A percentile compares a stretch with the other conserved stretches of the same genome.
These are phyloP conservation scores for Orthosia gracilis DNA, from an alignment of 2,888 invertebrate genomes.

Conservation along the genomic window DNA sequence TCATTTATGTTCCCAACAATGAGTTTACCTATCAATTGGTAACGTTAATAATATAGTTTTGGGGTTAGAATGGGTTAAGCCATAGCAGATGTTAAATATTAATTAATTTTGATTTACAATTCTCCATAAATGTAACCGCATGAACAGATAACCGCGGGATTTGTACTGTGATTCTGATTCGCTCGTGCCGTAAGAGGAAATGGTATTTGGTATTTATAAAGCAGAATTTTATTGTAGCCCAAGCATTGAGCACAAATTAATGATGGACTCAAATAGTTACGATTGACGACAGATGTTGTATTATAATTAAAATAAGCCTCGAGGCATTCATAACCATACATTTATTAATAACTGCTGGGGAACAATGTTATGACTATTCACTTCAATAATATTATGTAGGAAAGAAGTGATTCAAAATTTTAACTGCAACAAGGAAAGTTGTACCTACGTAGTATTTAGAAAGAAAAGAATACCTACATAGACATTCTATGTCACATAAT, in stretches of 20 bases:
- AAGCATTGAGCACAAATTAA: too few species aligned
- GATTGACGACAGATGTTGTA: background rate
- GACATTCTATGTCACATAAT: conserved; percentile 63
- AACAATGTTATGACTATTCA: background rate
- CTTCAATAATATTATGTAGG: background rate
- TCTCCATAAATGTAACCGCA: too few species aligned
- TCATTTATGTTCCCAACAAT: too few species aligned
- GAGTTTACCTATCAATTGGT: too few species aligned
- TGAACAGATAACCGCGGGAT: too few species aligned
- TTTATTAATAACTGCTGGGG: background rate
- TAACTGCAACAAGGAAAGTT: conserved; percentile 32
- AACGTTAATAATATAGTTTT: too few species aligned
- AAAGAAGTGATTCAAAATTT: conserved; percentile 4
- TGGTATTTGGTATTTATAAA: background rate
- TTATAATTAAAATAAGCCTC: background rate
- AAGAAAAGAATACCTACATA: conserved; percentile 40
- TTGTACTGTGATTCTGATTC: too few species aligned
- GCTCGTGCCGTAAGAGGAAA: background rate
- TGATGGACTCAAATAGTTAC: background rate
- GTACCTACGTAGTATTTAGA: conserved; percentile 46
- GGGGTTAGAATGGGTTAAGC: too few species aligned
- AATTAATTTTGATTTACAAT: too few species aligned
- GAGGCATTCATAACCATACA: conserved; percentile 13
- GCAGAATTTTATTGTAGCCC: conserved; percentile 2
- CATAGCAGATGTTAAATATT: too few species aligned